Evolutionary conservation across 1,140 invertebrate genomes (phyloP).

Genomic region (Panulirus ornatus): DNA sequence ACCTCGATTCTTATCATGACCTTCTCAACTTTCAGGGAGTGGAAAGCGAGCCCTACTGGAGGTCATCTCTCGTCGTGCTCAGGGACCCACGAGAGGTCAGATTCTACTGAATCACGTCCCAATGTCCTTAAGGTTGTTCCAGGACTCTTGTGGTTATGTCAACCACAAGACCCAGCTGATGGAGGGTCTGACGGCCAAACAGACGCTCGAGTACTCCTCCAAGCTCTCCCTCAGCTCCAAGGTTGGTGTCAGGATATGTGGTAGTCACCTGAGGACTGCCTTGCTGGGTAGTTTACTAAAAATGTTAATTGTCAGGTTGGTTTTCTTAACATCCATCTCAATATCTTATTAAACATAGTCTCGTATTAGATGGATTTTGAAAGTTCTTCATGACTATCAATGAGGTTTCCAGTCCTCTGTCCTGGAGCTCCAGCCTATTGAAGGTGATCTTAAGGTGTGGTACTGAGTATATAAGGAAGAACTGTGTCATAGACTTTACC

Average conservation of each 20-base stretch:
- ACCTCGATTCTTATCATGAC: too few relatives aligned
- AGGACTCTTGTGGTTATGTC: slow-evolving; percentile 90
- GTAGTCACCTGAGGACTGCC: background rate
- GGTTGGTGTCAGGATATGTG: slow-evolving; percentile 78
- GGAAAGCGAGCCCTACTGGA: slow-evolving; percentile 94
- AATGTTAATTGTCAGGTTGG: too few relatives aligned
- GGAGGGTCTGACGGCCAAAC: slow-evolving; percentile 90
- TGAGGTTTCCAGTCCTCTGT: too few relatives aligned
- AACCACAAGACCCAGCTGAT: slow-evolving; percentile 89
- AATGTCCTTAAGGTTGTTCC: slow-evolving; percentile 88
- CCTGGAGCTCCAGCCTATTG: too few relatives aligned
- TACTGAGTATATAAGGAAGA: too few relatives aligned
- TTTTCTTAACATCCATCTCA: too few relatives aligned
- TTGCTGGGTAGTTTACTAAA: background rate
- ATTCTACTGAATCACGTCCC: slow-evolving; percentile 91
- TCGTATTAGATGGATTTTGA: too few relatives aligned
- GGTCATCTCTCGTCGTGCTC: slow-evolving; percentile 87
- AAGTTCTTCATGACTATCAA: too few relatives aligned
- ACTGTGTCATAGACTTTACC: too few relatives aligned
- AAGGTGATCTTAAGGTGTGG: too few relatives aligned
- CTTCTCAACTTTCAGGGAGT: slow-evolving; percentile 86
- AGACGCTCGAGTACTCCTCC: slow-evolving; percentile 89
- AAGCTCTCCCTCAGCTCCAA: slow-evolving; percentile 82
- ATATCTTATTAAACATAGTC: too few relatives aligned
- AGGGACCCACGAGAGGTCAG: slow-evolving; percentile 85